These are phyloP conservation scores for Hipparchia semele DNA, from an alignment of 2,888 invertebrate genomes.

Conservation along the genomic window DNA sequence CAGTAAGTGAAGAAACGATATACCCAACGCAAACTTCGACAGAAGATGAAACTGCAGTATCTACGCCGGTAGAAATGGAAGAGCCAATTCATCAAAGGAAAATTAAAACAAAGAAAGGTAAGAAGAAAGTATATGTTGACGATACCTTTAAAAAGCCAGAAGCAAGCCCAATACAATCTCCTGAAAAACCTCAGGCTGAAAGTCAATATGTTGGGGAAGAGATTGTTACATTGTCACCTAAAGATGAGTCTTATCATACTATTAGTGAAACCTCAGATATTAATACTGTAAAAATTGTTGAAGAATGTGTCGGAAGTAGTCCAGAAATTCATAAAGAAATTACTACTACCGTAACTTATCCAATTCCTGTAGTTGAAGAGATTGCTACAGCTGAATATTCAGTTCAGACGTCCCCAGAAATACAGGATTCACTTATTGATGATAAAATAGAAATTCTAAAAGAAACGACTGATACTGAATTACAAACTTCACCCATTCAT, in stretches of 20 bases:
- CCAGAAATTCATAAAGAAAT: constrained; percentile 76
- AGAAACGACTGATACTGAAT: constrained; percentile 65
- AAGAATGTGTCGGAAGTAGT: constrained; percentile 84
- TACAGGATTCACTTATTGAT: constrained; percentile 66
- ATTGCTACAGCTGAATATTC: constrained; percentile 82
- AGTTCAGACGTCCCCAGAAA: constrained; percentile 84
- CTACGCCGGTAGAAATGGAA: constrained; percentile 57
- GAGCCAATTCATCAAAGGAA: constrained; percentile 56
- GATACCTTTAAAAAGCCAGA: constrained; percentile 47
- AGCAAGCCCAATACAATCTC: constrained; percentile 39
- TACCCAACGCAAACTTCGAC: constrained; percentile 70
- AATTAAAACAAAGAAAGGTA: constrained; percentile 75
- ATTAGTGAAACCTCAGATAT: constrained; percentile 83
- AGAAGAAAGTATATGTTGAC: constrained; percentile 72
- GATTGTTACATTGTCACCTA: constrained; percentile 76
- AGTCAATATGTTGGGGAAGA: constrained; percentile 78
- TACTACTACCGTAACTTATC: constrained; percentile 80
- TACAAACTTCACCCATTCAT: constrained; percentile 81
- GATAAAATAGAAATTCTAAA: constrained; percentile 54
- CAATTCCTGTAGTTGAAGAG: constrained; percentile 84
- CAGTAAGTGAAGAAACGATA: constrained; percentile 67
- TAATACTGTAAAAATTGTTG: constrained; percentile 85
- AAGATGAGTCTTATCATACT: constrained; percentile 83
- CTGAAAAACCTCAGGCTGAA: constrained; percentile 56
- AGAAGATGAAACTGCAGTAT: constrained; percentile 64